Base-by-base conservation (phyloP, 1,140 invertebrate species). In the Nymphalis io region DNA sequence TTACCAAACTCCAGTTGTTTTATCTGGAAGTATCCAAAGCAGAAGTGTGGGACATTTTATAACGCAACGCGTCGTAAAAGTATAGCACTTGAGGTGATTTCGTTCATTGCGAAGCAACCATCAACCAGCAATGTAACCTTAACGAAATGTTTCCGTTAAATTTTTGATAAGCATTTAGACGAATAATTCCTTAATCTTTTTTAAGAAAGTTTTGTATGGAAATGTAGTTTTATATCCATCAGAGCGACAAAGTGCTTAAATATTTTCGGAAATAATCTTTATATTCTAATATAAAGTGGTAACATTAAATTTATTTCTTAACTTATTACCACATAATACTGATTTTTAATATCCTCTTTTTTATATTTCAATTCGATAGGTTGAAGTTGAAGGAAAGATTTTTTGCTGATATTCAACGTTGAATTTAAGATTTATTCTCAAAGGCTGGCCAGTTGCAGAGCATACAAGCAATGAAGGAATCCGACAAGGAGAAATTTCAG, bases 41-140 rank as follows among this genome's bases (percentile, higher is more conserved):
- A 77, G 72, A 83, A 83, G 58, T 84, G 66, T 85, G 81, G 44
- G 61, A 61, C 72, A 68, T 79, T 85, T 79, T 78, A 77, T 51
- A 81, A 78, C 68, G 69, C 62, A 77, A 62, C 59, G 67, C 44
- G 62, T 67, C 60, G 59, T 55, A 68, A 75, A 60, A 65, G 74
- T 63, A 60, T 53, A 65, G 63, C 76, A 79, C 76, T 78, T 66
- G 73, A 20, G 48, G 38, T 71, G 70, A 74, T 75, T 48, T 55
- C 51, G 62, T 69, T 61, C 67, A 61, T 69, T 69, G 60, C 58
- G 40, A 39, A 55, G 27, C 51, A 12, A 65, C 46, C 46, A 11
- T 20, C 16, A 51, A 46, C 42, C 42, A 16, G 39, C 33, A 53
- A 23, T 57, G 21, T 66, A 66, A 66, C 55, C 55, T 66, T 66